Evolutionary conservation across 2,113 vertebrate genomes (phyloP), one percentile per base, ranked within the genome.

Genomic region (Seriola dumerili): DNA sequence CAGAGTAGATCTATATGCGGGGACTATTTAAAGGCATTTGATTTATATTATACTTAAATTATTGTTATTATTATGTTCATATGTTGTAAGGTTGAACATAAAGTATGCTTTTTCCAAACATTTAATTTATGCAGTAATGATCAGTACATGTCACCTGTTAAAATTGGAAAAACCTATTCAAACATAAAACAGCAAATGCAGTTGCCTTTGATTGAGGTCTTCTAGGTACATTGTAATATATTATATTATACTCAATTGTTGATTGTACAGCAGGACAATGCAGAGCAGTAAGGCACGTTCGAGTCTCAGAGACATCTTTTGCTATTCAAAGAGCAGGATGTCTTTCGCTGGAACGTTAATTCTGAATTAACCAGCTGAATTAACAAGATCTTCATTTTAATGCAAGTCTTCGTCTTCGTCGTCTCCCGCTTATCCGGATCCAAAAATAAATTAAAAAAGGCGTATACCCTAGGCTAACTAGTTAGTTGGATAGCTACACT

Each of bases 271-370:
- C 32, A 0, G 13, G 29, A 34, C 14, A 50, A 4, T 4, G 0
- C 44, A 3, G 11, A 72, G 8, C 55, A 54, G 7, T 14, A 32
- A 59, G 21, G 21, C 48, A 23, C 3, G 0, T 72, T 71, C 14
- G 61, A 61, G 23, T 57, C 52, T 80, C 62, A 38, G 34, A 40
- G 44, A 75, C 23, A 36, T 25, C 1, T n/a, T 44, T 46, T 67
- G 19, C 54, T 69, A 9, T 66, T 50, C 17, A 67, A 44, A 64
- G 38, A 69, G 32, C 61, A 13, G 5, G 25, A 1, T 17, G 10
- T 62, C 5, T 40, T 25, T 58, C 55, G 36, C 63, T 61, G 1
- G 23, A 63, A 73, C 58, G n/a, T 59, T 69, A 3, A 40, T 23
- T 59, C 17, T 38, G 25, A 63, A 61, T 67, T 59, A 69, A 72